Conservation (phyloP, 2,888 invertebrate genomes). For the Bimastos eiseni region DNA sequence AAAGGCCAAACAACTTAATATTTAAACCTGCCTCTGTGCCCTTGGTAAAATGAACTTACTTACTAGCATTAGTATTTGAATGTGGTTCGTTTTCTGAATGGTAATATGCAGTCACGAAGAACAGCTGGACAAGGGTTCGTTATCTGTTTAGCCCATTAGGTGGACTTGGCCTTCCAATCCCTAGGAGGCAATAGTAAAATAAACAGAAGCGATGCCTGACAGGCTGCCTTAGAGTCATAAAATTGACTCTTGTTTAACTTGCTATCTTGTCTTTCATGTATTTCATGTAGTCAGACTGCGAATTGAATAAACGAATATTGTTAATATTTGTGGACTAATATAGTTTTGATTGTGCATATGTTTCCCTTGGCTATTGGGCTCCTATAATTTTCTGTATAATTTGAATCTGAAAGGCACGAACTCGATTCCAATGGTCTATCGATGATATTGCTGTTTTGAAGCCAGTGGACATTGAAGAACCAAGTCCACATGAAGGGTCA, state of each 20-base stretch:
- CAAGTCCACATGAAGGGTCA: constrained; percentile 15
- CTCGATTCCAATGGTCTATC: constrained; percentile 55
- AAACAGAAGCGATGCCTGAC: no score
- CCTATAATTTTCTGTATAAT: neutral
- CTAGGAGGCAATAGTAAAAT: no score
- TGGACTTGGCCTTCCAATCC: no score
- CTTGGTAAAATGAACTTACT: neutral
- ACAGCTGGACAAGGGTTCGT: no score
- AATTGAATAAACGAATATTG: no score
- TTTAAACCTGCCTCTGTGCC: neutral
- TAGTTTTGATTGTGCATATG: neutral
- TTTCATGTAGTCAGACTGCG: no score
- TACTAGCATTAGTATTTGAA: neutral
- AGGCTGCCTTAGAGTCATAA: no score
- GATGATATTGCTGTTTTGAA: constrained; percentile 57
- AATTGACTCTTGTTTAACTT: no score
- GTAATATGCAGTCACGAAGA: no score
- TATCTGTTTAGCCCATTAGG: no score
- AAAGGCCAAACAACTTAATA: neutral
- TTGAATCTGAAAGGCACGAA: constrained; percentile 30
- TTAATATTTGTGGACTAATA: neutral
- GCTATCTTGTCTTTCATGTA: no score
- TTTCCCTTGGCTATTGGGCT: neutral
- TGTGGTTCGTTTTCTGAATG: no score
- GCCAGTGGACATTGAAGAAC: constrained; percentile 57